Percentiles rank a stretch among this genome's conserved stretches.
These are phyloP conservation scores for Nasonovia ribisnigri DNA, from an alignment of 2,888 invertebrate genomes.

Conservation along the genomic window DNA sequence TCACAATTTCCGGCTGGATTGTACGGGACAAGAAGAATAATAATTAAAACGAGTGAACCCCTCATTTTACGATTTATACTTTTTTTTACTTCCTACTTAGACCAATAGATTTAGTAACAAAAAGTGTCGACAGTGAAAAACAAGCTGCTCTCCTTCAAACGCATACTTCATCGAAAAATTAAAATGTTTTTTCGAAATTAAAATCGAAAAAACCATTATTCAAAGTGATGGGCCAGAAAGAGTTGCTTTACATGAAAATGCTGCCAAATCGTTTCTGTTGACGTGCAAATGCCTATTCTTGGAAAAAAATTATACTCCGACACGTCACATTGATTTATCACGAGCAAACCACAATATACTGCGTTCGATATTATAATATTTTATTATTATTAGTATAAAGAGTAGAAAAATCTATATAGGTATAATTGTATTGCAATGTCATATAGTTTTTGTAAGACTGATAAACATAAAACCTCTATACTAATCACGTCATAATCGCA, in stretches of 20 bases:
- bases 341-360: not conserved
- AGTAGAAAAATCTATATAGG: not conserved
- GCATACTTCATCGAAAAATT: not conserved
- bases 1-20: not conserved
- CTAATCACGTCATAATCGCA: not conserved
- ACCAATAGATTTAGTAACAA: not conserved
- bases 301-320: not conserved
- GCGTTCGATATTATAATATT: not conserved
- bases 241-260: not conserved
- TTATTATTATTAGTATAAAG: not conserved
- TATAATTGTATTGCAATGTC: not conserved
- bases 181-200: not conserved
- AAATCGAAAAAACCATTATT: not conserved
- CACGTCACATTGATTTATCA: not conserved
- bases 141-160: not conserved
- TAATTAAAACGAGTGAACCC: not conserved
- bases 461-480: not conserved
- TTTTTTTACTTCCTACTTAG: not conserved
- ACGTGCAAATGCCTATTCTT: not conserved
- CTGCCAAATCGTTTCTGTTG: slow-evolving; percentile 16
- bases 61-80: not conserved
- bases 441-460: not conserved
- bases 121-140: not conserved
- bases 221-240: not conserved
- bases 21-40: not conserved